Conservation (phyloP, 2,888 invertebrate genomes). For the Pristionchus exspectatus region DNA sequence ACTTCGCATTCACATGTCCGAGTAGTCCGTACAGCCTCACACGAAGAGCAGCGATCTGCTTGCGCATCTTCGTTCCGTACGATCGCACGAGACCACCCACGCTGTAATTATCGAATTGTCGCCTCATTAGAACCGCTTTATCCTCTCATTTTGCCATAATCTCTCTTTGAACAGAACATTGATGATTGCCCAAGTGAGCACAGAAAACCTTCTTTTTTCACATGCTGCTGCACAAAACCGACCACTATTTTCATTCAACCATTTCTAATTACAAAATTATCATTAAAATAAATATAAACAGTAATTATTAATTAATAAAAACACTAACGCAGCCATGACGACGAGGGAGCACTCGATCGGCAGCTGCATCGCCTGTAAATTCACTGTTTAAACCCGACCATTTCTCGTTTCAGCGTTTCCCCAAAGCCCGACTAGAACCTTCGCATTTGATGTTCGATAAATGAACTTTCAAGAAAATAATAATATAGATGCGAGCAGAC, state of each 20-base stretch:
- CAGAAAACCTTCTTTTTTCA: no score
- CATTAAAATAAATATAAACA: no score
- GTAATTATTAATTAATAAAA: no score
- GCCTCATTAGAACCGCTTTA: neutral
- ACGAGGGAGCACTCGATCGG: conserved; percentile 66
- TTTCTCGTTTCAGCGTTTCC: neutral
- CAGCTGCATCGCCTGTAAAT: conserved; percentile 59
- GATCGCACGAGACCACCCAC: conserved; percentile 90
- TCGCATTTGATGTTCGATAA: neutral
- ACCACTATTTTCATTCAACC: no score
- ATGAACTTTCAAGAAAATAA: no score
- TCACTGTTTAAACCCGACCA: neutral
- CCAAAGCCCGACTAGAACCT: no score
- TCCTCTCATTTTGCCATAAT: neutral
- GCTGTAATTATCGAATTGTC: conserved; percentile 81
- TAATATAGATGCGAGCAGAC: no score
- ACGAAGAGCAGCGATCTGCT: conserved; percentile 82
- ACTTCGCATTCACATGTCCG: conserved; percentile 60
- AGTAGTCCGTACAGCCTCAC: conserved; percentile 93
- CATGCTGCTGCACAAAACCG: no score
- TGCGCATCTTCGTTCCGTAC: conserved; percentile 86
- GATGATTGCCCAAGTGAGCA: no score
- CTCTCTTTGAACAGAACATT: no score
- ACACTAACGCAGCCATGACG: conserved; percentile 61
- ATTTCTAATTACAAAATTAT: no score